Evolutionary conservation across 2,797 vertebrate species (phyloP).

Genomic region (Spea hammondii): DNA sequence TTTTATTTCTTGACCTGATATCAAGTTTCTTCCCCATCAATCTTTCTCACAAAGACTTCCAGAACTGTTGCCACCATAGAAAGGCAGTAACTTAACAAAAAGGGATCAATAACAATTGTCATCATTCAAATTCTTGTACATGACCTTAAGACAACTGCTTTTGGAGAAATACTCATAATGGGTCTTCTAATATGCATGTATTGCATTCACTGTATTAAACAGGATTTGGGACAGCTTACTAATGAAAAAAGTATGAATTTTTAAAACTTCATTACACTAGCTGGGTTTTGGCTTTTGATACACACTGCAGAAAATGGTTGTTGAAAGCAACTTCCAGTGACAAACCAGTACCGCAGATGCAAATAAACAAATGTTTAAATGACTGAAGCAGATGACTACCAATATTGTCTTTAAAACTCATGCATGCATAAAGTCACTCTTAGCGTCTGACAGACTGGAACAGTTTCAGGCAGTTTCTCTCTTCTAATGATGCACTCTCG

Average conservation of each 20-base stretch:
- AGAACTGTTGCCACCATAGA: too few relatives aligned
- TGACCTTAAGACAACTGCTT: too few relatives aligned
- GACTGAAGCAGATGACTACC: conserved; percentile 42
- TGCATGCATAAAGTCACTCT: conserved; percentile 48
- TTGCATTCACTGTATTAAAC: too few relatives aligned
- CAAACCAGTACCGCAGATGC: conserved; percentile 23
- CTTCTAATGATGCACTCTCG: conserved; percentile 43
- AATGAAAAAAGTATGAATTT: not conserved
- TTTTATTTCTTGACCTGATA: too few relatives aligned
- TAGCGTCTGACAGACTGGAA: conserved; percentile 47
- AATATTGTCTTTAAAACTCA: conserved; percentile 49
- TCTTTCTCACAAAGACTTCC: too few relatives aligned
- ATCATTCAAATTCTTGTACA: too few relatives aligned
- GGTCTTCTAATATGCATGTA: too few relatives aligned
- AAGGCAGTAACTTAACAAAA: too few relatives aligned
- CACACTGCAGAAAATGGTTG: not conserved
- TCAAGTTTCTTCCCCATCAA: too few relatives aligned
- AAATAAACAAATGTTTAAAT: conserved; percentile 46
- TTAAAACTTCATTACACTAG: not conserved
- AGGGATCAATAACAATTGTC: too few relatives aligned
- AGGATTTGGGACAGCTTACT: not conserved
- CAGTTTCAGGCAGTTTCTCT: conserved; percentile 45
- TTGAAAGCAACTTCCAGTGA: conserved; percentile 10
- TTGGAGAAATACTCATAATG: too few relatives aligned
- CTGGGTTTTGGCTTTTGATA: not conserved